These are phyloP conservation scores for Tribolium freemani DNA, from an alignment of 2,888 invertebrate species.

Conservation along the genomic window DNA sequence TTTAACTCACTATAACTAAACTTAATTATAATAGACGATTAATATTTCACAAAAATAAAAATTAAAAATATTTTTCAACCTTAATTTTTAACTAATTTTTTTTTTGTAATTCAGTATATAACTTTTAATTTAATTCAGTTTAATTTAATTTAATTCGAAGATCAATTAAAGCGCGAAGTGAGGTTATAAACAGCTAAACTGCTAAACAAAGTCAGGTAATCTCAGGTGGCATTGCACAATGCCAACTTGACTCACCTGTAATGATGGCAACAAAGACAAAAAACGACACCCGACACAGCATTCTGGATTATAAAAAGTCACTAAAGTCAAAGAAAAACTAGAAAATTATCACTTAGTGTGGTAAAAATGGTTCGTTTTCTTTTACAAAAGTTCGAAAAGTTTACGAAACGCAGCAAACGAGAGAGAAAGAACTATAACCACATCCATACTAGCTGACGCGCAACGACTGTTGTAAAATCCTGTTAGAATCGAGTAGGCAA, in stretches of 20 bases:
- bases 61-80: too few species aligned
- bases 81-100: too few species aligned
- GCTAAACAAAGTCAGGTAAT: slow-evolving; percentile 31
- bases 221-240: slow-evolving; percentile 42
- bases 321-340: slow-evolving; percentile 39
- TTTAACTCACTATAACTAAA: neutral
- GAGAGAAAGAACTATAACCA: neutral
- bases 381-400: slow-evolving; percentile 49
- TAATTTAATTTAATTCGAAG: neutral
- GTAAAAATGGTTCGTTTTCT: neutral
- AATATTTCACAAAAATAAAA: neutral
- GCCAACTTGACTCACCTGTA: slow-evolving; percentile 51
- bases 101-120: too few species aligned
- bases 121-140: neutral
- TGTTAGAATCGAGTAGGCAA: slow-evolving; percentile 43
- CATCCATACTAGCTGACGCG: slow-evolving; percentile 40
- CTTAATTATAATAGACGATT: too few species aligned
- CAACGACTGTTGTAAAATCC: slow-evolving; percentile 42
- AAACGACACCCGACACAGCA: slow-evolving; percentile 44
- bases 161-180: slow-evolving; percentile 15
- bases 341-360: slow-evolving; percentile 37
- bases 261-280: slow-evolving; percentile 45
- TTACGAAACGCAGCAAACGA: slow-evolving; percentile 46
- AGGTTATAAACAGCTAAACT: slow-evolving; percentile 21
- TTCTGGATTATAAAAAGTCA: slow-evolving; percentile 43